Evolutionary conservation across 2,797 vertebrate genomes (phyloP), one percentile per base, ranked within the genome.

Genomic region (Pogonophryne albipinna): DNA sequence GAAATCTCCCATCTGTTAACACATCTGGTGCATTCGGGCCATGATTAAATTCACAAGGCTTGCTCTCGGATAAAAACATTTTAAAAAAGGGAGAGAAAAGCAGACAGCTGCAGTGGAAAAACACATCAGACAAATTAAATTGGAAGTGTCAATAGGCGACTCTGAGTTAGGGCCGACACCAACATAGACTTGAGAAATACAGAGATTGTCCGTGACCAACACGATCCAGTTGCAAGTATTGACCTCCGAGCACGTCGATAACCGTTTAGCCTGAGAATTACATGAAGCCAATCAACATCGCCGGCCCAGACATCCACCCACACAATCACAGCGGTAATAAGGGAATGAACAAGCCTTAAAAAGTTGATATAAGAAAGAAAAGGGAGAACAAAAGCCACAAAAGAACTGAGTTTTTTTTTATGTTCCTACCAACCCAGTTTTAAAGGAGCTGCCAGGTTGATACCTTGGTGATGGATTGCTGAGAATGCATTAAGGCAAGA

Each of bases 191-290:
- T 31, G 38, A 42, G 82, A 56, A 79, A 74, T 1, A 55, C 70
- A 55, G 38, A 51, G 63, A 19, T 16, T 34, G 77, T 76, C 71
- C 16, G 19, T 78, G 79, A 85, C 73, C 77, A 74, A 83, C 79
- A 45, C 52, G 23, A 85, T 87, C 56, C 67, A 78, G 77, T 51
- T 67, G 62, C 74, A 64, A 38, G 76, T 78, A 85, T 50, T 83
- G 88, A 86, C 76, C 82, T 27, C 61, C 5, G 51, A 75, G 66
- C 23, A 1, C 71, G 87, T 89, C 82, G n/a, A 85, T 86, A 85
- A 82, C 47, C 78, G 72, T 89, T 90, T 81, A 84, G 70, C 19
- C 19, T 62, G 84, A 81, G 69, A 87, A 85, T 84, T 61, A 79
- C 76, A 85, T 20, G 66, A 81, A 60, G 67, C 49, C 66, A 77